Conservation (phyloP, 2,113 vertebrate species). For the Machaerirhynchus nigripectus region DNA sequence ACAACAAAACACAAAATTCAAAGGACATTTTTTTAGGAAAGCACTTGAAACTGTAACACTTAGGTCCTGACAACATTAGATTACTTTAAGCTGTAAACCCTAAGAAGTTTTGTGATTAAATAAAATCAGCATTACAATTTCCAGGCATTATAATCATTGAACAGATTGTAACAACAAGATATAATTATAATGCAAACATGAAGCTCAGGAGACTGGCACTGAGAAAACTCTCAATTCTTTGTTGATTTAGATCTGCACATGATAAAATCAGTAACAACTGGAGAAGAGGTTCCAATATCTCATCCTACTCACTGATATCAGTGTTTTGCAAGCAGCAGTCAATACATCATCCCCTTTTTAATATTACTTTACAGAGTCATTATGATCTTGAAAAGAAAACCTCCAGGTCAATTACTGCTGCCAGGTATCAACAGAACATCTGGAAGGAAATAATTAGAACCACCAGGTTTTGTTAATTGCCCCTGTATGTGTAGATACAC, state of each 20-base stretch:
- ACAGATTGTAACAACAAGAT: constrained; percentile 28
- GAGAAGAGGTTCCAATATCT: background rate
- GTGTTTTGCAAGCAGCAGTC: background rate
- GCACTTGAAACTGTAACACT: constrained; percentile 38
- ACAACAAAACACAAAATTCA: constrained; percentile 27
- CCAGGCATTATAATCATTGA: background rate
- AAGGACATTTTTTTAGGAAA: constrained; percentile 40
- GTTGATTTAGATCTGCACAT: constrained; percentile 4
- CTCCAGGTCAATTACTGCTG: background rate
- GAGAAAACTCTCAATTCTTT: background rate
- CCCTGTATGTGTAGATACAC: background rate
- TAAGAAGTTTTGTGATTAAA: constrained; percentile 22
- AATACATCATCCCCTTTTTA: background rate
- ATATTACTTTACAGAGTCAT: background rate
- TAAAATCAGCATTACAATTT: constrained; percentile 32
- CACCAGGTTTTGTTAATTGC: background rate
- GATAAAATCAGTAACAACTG: background rate
- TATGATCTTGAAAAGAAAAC: background rate
- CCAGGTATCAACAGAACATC: background rate
- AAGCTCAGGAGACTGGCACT: constrained; percentile 22
- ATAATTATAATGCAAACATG: constrained; percentile 33
- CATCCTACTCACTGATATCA: background rate
- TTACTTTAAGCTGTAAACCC: constrained; percentile 50
- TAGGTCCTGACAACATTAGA: constrained; percentile 30
- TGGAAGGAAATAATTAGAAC: background rate